Percentiles rank a stretch among this genome's conserved stretches.
phyloP scores from a whole-genome alignment of 2,797 vertebrate genomes.

The Peromyscus nudipes region DNA sequence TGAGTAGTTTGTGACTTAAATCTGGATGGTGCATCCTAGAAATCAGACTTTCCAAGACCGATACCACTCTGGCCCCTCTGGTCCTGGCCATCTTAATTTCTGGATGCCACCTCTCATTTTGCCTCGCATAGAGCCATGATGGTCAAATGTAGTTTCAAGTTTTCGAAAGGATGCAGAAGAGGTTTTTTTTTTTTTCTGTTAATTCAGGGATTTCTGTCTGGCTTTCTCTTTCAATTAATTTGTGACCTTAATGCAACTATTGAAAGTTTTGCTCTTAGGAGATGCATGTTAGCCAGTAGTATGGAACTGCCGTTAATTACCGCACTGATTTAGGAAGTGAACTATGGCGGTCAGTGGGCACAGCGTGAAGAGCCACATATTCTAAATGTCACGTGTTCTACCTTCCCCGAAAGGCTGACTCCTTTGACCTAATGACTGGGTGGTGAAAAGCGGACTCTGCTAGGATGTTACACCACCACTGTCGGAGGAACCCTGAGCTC shows the following conservation, averaged over 20 bases:
- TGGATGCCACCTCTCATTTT: background rate
- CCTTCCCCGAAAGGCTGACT: conserved; percentile 82
- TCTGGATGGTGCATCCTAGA: background rate
- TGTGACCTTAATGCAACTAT: background rate
- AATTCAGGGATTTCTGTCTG: background rate
- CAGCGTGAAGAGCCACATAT: background rate
- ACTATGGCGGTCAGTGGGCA: background rate
- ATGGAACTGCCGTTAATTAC: background rate
- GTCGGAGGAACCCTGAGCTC: conserved; percentile 97
- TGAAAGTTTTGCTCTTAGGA: background rate
- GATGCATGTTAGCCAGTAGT: background rate
- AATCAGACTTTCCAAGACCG: background rate
- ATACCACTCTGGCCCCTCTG: background rate
- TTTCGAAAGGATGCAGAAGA: conserved; percentile 7
- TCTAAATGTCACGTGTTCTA: conserved; percentile 69
- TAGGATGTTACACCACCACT: conserved; percentile 99
- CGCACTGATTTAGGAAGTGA: background rate
- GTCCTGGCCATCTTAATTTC: background rate
- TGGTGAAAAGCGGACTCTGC: conserved; percentile 90
- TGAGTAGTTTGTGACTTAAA: background rate
- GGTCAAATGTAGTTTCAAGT: background rate
- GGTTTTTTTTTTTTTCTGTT: background rate
- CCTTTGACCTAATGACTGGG: conserved; percentile 89
- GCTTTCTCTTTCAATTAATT: conserved; percentile 15
- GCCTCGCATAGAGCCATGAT: background rate